Conservation (phyloP, 2,797 vertebrate species). For the Nannoperca australis region DNA sequence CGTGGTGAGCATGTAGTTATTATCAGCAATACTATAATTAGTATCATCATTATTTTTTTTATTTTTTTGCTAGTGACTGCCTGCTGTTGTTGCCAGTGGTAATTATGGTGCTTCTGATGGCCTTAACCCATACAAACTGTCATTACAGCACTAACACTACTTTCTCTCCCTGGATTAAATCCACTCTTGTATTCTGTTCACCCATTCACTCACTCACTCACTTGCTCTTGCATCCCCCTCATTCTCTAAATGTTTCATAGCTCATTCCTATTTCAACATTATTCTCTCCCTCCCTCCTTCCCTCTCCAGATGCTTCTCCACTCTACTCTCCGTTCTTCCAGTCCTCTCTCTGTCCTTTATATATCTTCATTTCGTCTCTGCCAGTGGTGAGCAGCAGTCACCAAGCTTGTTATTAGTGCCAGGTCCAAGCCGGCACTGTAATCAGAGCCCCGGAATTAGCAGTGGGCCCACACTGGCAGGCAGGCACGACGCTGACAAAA, state of each 20-base stretch:
- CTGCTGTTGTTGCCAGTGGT: slow-evolving; percentile 59
- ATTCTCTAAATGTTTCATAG: slow-evolving; percentile 50
- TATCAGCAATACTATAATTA: slow-evolving; percentile 61
- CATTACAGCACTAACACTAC: slow-evolving; percentile 60
- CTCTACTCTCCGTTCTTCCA: slow-evolving; percentile 31
- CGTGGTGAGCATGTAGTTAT: slow-evolving; percentile 31
- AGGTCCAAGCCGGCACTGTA: slow-evolving; percentile 62
- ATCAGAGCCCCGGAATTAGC: slow-evolving; percentile 79
- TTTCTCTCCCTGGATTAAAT: slow-evolving; percentile 39
- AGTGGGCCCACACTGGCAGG: slow-evolving; percentile 62
- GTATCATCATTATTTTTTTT: slow-evolving; percentile 39
- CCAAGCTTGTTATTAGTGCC: slow-evolving; percentile 75
- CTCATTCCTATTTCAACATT: slow-evolving; percentile 40
- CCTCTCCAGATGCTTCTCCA: slow-evolving; percentile 31
- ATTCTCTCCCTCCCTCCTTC: slow-evolving; percentile 17
- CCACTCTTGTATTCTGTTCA: slow-evolving; percentile 27
- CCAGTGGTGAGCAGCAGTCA: slow-evolving; percentile 58
- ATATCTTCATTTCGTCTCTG: slow-evolving; percentile 54
- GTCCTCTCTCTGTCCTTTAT: slow-evolving; percentile 51
- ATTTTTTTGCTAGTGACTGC: slow-evolving; percentile 18
- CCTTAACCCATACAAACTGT: slow-evolving; percentile 64
- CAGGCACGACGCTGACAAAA: slow-evolving; percentile 60
- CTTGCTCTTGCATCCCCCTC: slow-evolving; percentile 3
- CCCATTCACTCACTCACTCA: slow-evolving; percentile 27
- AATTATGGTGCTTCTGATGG: slow-evolving; percentile 77